A percentile compares a stretch with the other conserved stretches of the same genome.
Conservation (phyloP, 1,140 invertebrate genomes). For the Pseudomyrmex pallidus region DNA sequence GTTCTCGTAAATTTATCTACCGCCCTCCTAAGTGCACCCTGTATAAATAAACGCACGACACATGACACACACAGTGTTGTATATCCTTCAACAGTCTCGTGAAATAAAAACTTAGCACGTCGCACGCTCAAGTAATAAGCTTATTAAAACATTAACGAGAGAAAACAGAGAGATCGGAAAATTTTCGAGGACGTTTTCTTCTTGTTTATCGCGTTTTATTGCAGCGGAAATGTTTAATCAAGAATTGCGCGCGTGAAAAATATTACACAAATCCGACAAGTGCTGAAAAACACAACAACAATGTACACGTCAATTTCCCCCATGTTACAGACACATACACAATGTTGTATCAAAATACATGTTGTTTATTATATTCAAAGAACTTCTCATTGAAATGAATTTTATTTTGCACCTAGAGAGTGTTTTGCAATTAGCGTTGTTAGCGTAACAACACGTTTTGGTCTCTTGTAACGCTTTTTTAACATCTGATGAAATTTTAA, state of each 20-base stretch:
- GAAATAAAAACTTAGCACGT: background rate
- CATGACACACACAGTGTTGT: slow-evolving; percentile 7
- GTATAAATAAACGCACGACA: slow-evolving; percentile 7
- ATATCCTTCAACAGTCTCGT: background rate
- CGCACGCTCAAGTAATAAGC: background rate
- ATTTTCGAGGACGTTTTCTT: background rate
- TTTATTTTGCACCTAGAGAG: too few species aligned
- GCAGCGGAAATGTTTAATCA: background rate
- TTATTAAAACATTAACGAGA: slow-evolving; percentile 8
- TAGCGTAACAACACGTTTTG: too few species aligned
- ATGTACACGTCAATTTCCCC: too few species aligned
- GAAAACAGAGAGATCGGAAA: background rate
- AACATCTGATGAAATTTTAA: background rate
- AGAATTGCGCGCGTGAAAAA: background rate
- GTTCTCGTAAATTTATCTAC: slow-evolving; percentile 62
- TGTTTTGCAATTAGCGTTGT: too few species aligned
- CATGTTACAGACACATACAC: too few species aligned
- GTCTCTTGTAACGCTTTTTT: too few species aligned
- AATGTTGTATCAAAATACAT: too few species aligned
- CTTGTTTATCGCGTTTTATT: background rate
- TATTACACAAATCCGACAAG: background rate
- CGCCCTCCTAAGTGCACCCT: slow-evolving; percentile 30
- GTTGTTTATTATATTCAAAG: too few species aligned
- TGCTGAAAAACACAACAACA: too few species aligned
- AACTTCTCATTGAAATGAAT: too few species aligned